phyloP scores from a whole-genome alignment of 2,888 invertebrate species.

The Lycophotia porphyrea region DNA sequence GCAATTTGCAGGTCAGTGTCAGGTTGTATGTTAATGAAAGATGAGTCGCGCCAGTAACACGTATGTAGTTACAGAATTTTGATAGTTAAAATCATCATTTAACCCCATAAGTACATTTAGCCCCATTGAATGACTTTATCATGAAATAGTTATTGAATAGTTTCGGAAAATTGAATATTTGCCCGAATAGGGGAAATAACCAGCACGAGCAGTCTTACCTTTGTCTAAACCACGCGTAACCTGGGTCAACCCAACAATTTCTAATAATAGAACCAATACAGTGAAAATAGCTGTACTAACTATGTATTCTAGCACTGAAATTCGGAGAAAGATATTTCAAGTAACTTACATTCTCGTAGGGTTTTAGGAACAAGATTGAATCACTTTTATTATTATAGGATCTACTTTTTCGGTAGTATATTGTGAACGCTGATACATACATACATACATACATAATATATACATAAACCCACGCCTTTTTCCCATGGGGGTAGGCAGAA shows the following conservation, averaged over 20 bases:
- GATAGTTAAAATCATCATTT: too few species aligned
- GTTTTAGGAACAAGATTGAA: neutral
- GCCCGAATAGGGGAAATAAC: neutral
- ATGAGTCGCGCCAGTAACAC: too few species aligned
- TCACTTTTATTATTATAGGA: neutral
- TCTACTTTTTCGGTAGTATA: neutral
- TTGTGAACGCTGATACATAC: slow-evolving; percentile 7
- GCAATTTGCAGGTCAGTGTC: too few species aligned
- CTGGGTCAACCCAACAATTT: neutral
- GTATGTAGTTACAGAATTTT: too few species aligned
- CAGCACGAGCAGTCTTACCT: neutral
- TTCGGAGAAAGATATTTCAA: neutral
- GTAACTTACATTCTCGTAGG: neutral
- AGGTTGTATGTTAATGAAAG: too few species aligned
- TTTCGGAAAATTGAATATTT: too few species aligned
- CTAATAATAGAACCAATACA: neutral
- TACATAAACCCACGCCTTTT: too few species aligned
- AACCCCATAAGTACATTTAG: too few species aligned
- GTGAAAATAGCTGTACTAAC: neutral
- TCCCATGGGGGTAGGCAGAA: too few species aligned
- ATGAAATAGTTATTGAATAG: too few species aligned
- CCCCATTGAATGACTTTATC: too few species aligned
- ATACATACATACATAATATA: too few species aligned
- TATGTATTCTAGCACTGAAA: neutral
- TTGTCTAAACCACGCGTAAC: neutral